Conservation (phyloP, 2,888 invertebrate species). For the Volucella inanis region DNA sequence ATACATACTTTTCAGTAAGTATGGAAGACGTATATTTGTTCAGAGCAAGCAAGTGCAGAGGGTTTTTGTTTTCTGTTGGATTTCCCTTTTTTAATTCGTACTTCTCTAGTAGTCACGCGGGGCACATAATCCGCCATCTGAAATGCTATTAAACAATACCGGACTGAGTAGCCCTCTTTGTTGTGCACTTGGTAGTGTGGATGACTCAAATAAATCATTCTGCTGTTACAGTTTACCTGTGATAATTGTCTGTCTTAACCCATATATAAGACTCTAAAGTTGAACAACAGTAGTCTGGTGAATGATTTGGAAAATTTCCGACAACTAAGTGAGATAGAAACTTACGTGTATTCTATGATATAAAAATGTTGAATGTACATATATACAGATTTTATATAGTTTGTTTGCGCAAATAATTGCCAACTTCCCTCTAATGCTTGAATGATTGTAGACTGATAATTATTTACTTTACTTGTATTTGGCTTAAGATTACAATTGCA, state of each 20-base stretch:
- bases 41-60: no score
- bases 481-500: constrained; percentile 55
- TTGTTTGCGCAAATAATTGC: background rate
- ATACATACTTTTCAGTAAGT: no score
- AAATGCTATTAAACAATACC: constrained; percentile 15
- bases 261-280: constrained; percentile 41
- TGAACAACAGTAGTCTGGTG: constrained; percentile 28
- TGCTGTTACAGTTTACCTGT: constrained; percentile 48
- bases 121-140: constrained; percentile 15
- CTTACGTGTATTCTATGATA: constrained; percentile 2
- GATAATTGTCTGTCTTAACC: constrained; percentile 54
- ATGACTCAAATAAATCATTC: constrained; percentile 38
- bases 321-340: constrained; percentile 18
- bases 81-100: no score
- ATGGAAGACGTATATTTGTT: no score
- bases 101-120: background rate
- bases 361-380: no score
- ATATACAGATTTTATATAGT: background rate
- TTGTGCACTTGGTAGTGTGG: constrained; percentile 7
- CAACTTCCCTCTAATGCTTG: constrained; percentile 63
- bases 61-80: no score
- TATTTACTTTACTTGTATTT: constrained; percentile 50
- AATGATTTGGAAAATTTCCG: constrained; percentile 48
- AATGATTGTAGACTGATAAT: constrained; percentile 50
- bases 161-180: constrained; percentile 1